Evolutionary conservation across 1,140 invertebrate species (phyloP).

Genomic region (Hyles vespertilio): DNA sequence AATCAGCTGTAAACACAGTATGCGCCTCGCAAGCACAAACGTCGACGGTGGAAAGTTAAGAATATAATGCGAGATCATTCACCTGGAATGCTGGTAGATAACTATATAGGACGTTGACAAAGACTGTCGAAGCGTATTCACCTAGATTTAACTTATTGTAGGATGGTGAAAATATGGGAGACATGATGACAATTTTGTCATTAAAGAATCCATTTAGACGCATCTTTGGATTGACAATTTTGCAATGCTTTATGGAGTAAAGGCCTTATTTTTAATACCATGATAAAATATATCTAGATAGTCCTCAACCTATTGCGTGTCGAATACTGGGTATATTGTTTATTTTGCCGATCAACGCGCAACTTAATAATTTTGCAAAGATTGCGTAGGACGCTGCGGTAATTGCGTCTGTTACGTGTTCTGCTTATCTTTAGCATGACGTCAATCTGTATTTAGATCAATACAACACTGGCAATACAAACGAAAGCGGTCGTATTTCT

Average conservation of each 20-base stretch:
- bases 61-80: slow-evolving; percentile 50
- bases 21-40: slow-evolving; percentile 3
- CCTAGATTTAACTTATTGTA: too few species aligned
- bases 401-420: slow-evolving; percentile 1
- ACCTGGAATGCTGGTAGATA: slow-evolving; percentile 55
- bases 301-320: too few species aligned
- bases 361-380: slow-evolving; percentile 1
- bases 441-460: slow-evolving; percentile 12
- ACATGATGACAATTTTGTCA: too few species aligned
- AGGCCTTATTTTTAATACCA: too few species aligned
- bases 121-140: slow-evolving; percentile 36
- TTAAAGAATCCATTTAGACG: too few species aligned
- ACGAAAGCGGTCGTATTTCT: slow-evolving; percentile 16
- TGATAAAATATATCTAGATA: too few species aligned
- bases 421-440: neutral
- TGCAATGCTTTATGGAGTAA: too few species aligned
- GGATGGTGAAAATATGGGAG: too few species aligned
- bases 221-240: too few species aligned
- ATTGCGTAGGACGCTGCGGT: slow-evolving; percentile 8
- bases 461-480: slow-evolving; percentile 5
- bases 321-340: too few species aligned
- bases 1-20: slow-evolving; percentile 19
- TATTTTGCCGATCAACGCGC: too few species aligned
- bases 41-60: slow-evolving; percentile 23
- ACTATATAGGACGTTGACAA: slow-evolving; percentile 50